These are phyloP conservation scores for Engystomops pustulosus DNA, from an alignment of 2,113 vertebrate genomes.

Conservation along the genomic window DNA sequence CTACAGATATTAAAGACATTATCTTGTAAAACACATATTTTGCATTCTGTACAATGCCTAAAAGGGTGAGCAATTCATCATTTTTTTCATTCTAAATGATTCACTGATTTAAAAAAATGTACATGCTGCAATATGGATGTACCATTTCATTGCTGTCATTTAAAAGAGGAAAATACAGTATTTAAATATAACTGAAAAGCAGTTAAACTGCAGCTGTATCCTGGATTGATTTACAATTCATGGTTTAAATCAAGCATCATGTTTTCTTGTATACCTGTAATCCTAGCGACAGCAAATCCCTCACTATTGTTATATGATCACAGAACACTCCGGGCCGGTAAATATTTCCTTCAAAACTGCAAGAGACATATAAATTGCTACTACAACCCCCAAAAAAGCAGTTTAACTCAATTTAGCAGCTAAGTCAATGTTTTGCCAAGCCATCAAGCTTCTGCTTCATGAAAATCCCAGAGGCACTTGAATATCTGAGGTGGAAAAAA, in stretches of 20 bases:
- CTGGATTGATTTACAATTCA: slow-evolving; percentile 59
- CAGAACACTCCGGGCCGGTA: slow-evolving; percentile 57
- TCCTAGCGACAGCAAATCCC: slow-evolving; percentile 43
- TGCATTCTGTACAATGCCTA: slow-evolving; percentile 1
- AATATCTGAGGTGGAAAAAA: slow-evolving; percentile 67
- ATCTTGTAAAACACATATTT: no score
- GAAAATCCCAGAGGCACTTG: slow-evolving; percentile 71
- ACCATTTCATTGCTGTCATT: slow-evolving; percentile 29
- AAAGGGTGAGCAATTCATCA: not conserved
- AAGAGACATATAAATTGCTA: slow-evolving; percentile 60
- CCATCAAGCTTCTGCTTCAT: slow-evolving; percentile 66
- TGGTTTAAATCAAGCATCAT: slow-evolving; percentile 58
- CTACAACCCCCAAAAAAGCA: slow-evolving; percentile 55
- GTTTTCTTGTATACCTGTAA: slow-evolving; percentile 60
- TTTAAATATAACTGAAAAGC: slow-evolving; percentile 41
- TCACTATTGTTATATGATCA: slow-evolving; percentile 45
- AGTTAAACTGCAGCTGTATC: slow-evolving; percentile 44
- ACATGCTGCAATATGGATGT: not conserved
- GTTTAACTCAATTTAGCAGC: slow-evolving; percentile 69
- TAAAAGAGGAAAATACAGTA: slow-evolving; percentile 37
- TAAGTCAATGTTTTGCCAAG: slow-evolving; percentile 68
- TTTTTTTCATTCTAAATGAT: slow-evolving; percentile 2
- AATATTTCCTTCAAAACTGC: slow-evolving; percentile 43
- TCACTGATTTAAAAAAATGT: slow-evolving; percentile 16
- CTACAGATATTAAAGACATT: no score